Conservation (phyloP, 2,113 vertebrate genomes). For the Synchiropus splendidus region DNA sequence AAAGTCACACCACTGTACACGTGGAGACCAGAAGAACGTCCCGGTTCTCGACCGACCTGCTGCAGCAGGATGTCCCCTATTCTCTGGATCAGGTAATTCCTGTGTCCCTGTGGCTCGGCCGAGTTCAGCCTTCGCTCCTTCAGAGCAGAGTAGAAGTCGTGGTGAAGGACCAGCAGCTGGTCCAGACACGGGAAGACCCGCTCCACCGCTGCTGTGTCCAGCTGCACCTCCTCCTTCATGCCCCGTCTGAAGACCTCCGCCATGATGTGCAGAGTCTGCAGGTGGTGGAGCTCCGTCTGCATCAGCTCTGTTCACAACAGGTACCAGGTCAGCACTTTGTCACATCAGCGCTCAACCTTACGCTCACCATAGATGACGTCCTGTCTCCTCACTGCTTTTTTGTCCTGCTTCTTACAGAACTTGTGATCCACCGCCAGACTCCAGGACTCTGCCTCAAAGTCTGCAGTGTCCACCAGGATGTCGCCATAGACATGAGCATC, state of each 20-base stretch:
- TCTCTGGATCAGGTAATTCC: conserved; percentile 81
- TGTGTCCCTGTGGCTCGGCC: conserved; percentile 56
- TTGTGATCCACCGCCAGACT: conserved; percentile 78
- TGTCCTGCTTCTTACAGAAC: conserved; percentile 83
- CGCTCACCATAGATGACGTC: conserved; percentile 91
- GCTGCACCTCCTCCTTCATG: conserved; percentile 86
- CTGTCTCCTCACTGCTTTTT: conserved; percentile 81
- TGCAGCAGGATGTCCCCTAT: conserved; percentile 87
- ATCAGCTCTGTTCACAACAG: conserved; percentile 76
- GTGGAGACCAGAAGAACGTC: too few relatives aligned
- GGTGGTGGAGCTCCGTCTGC: conserved; percentile 94
- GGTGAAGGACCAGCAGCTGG: conserved; percentile 80
- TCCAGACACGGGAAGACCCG: conserved; percentile 91
- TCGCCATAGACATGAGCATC: conserved; percentile 64
- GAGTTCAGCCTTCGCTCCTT: conserved; percentile 79
- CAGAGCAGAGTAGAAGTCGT: conserved; percentile 75
- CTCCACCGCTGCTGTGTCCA: conserved; percentile 78
- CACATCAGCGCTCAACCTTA: conserved; percentile 1
- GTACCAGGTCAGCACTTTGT: not conserved
- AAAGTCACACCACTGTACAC: too few relatives aligned
- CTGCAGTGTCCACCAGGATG: conserved; percentile 68
- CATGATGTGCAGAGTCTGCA: conserved; percentile 90
- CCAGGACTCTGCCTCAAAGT: conserved; percentile 91
- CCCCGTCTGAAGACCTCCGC: conserved; percentile 90
- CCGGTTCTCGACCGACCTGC: conserved; percentile 73